phyloP scores from a whole-genome alignment of 1,140 invertebrate species.

The Rhagoletis pomonella region DNA sequence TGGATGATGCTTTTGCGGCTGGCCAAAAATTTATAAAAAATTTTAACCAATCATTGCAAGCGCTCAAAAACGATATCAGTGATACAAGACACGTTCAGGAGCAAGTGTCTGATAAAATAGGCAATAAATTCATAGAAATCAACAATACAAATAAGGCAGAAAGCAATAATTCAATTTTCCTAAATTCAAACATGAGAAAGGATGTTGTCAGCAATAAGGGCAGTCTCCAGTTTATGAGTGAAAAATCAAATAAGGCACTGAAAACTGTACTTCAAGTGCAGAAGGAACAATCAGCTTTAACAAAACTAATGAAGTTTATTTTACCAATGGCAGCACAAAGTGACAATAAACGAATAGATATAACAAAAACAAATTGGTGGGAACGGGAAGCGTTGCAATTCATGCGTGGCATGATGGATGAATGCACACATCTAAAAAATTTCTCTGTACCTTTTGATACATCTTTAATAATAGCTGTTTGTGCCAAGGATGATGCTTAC shows the following conservation, averaged over 20 bases:
- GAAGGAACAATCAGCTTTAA: constrained; percentile 62
- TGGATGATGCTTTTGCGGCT: constrained; percentile 84
- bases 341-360: constrained; percentile 72
- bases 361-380: constrained; percentile 78
- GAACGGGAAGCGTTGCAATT: constrained; percentile 90
- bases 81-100: constrained; percentile 61
- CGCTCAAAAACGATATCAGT: constrained; percentile 70
- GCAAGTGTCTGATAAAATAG: background rate
- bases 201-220: background rate
- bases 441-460: constrained; percentile 91
- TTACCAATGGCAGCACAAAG: constrained; percentile 61
- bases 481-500: constrained; percentile 93
- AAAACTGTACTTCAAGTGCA: background rate
- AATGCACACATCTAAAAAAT: constrained; percentile 97
- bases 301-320: constrained; percentile 70
- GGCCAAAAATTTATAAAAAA: constrained; percentile 88
- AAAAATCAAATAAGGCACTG: background rate
- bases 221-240: background rate
- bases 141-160: constrained; percentile 18
- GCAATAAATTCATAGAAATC: constrained; percentile 24
- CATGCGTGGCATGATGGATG: constrained; percentile 98
- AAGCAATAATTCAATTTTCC: constrained; percentile 8
- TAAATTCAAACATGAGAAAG: background rate
- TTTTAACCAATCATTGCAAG: constrained; percentile 79
- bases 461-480: constrained; percentile 88